phyloP scores from a whole-genome alignment of 2,888 invertebrate species.

The Ligdia adustata region DNA sequence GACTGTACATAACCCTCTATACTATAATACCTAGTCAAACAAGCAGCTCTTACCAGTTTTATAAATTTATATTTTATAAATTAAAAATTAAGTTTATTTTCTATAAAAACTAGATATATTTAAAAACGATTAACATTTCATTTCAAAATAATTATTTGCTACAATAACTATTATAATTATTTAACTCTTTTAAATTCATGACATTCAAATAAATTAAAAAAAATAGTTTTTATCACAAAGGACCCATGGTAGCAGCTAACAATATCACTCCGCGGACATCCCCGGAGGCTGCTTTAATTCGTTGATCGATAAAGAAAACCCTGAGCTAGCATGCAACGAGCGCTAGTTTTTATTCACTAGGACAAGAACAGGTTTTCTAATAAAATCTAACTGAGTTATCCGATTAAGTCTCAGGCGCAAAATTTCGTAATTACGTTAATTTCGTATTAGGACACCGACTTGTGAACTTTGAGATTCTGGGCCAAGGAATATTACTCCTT shows the following conservation, averaged over 20 bases:
- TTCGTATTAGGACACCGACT: slow-evolving; percentile 1
- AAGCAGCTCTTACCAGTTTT: too few relatives aligned
- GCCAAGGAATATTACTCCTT: slow-evolving; percentile 14
- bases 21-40: too few relatives aligned
- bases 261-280: too few relatives aligned
- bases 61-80: slow-evolving; percentile 71
- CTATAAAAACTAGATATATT: slow-evolving; percentile 88
- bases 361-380: too few relatives aligned
- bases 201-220: slow-evolving; percentile 67
- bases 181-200: slow-evolving; percentile 87
- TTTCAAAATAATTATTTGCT: slow-evolving; percentile 84
- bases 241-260: too few relatives aligned
- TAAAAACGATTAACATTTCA: slow-evolving; percentile 87
- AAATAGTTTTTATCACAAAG: too few relatives aligned
- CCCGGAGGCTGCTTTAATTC: too few relatives aligned
- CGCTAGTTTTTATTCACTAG: too few relatives aligned
- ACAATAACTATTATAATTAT: slow-evolving; percentile 84
- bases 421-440: slow-evolving; percentile 7
- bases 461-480: slow-evolving; percentile 1
- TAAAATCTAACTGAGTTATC: too few relatives aligned
- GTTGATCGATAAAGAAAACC: too few relatives aligned
- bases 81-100: slow-evolving; percentile 81
- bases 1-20: too few relatives aligned
- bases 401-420: neutral
- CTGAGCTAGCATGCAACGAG: too few relatives aligned